A percentile compares a stretch with the other conserved stretches of the same genome.
Conservation (phyloP, 2,888 invertebrate species). For the Limnephilus lunatus region DNA sequence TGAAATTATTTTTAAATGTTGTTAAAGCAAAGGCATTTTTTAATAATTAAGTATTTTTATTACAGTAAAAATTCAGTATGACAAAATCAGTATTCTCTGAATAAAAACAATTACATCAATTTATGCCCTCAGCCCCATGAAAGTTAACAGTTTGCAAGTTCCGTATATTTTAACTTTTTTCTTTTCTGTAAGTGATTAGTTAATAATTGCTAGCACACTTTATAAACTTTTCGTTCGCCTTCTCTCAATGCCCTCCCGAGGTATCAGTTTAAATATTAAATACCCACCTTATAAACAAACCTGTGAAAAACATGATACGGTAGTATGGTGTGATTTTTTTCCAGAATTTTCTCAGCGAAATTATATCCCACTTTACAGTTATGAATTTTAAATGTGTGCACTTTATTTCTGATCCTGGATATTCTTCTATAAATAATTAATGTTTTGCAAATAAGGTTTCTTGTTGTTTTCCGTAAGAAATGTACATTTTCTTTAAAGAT, state of each 20-base stretch:
- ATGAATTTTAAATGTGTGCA: not conserved
- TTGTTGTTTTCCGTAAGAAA: too few relatives aligned
- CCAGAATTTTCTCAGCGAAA: not conserved
- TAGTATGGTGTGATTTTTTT: not conserved
- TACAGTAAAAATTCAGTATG: not conserved
- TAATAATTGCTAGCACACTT: not conserved
- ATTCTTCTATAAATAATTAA: not conserved
- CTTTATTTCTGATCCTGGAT: not conserved
- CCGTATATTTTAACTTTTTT: not conserved
- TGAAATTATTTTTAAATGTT: not conserved
- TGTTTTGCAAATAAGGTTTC: not conserved
- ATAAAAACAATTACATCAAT: too few relatives aligned
- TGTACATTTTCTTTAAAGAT: too few relatives aligned
- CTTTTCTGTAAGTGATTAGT: not conserved
- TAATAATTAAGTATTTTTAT: not conserved
- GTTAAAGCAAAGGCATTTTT: too few relatives aligned
- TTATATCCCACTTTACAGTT: not conserved
- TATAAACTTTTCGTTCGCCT: not conserved
- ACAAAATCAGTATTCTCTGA: too few relatives aligned
- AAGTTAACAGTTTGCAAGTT: not conserved
- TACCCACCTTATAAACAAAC: slow-evolving; percentile 28
- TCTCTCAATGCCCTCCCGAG: not conserved
- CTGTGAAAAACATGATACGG: slow-evolving; percentile 19
- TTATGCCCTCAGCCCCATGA: too few relatives aligned
- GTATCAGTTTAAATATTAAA: slow-evolving; percentile 45